Conservation (phyloP, 2,797 vertebrate species). For the Glossophaga mutica region DNA sequence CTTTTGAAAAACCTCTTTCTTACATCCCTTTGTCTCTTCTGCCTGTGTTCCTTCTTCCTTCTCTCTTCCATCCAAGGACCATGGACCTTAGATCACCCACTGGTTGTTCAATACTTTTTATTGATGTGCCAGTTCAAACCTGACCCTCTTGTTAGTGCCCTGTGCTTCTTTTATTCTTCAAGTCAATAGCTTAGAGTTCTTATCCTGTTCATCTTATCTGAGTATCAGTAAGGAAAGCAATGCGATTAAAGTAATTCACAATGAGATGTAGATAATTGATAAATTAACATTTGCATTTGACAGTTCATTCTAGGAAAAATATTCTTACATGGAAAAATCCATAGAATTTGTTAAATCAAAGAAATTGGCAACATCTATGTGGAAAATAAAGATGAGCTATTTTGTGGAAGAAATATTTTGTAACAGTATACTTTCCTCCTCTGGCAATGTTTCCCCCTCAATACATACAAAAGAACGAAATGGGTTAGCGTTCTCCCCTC, state of each 20-base stretch:
- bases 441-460: constrained; percentile 7
- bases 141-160: background rate
- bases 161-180: background rate
- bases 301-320: background rate
- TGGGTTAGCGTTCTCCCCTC: background rate
- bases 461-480: constrained; percentile 39
- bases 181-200: background rate
- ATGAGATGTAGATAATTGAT: background rate
- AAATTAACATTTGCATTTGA: constrained; percentile 8
- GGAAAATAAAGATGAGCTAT: constrained; percentile 25
- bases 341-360: background rate
- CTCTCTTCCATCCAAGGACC: background rate
- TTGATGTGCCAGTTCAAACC: background rate
- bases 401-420: constrained; percentile 37
- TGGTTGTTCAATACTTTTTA: background rate
- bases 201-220: background rate
- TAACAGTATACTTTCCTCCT: constrained; percentile 32
- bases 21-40: background rate
- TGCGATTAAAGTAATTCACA: constrained; percentile 20
- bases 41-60: background rate
- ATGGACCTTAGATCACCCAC: background rate
- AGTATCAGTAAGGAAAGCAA: background rate
- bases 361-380: background rate
- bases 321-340: constrained; percentile 27
- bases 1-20: background rate